Base-by-base conservation (phyloP, 1,140 invertebrate species). In the Oncopeltus fasciatus region DNA sequence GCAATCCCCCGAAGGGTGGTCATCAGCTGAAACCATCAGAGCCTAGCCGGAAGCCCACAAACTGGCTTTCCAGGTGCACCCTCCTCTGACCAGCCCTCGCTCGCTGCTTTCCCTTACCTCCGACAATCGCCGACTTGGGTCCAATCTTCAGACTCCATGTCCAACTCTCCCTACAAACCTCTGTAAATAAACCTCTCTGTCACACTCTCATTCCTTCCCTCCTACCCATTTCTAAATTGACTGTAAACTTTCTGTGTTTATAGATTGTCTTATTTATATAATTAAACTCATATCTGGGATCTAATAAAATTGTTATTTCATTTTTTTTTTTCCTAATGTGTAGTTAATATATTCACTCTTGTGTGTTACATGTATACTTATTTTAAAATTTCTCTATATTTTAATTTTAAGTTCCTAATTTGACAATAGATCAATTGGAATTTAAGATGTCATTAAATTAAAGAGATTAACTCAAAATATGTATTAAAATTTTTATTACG, bases 1-100 rank as follows among this genome's bases (percentile, higher is more conserved):
- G 84, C 65, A 87, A 89, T 77, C 86, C 86, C 62, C 81, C 83
- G 28, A 86, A 86, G 75, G 82, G 84, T 67, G 83, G 81, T 47
- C 83, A 85, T 69, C 82, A 84, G 68, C 72, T 88, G 67, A 83
- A 82, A 73, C 76, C 82, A 61, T 79, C 78, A 69, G 85, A 88
- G 73, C 83, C 81, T 66, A 79, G 81, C 70, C 79, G 82, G 74
- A 87, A 87, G 74, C 82, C 83, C 60, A 77, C 81, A 66, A 84
- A 81, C 71, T 86, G 84, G 83, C 75, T 86, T 67, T 79, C 83
- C 28, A 79, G 83, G 72, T 87, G 85, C 78, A 79, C 78, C 71
- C 72, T 86, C 74, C 84, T 87, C 76, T 87, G 85, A 87, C 84
- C 80, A 76, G 65, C 65, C 68, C 57, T 29, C 20, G 18, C 21